Base-by-base conservation (phyloP, 2,888 invertebrate species). In the Yponomeuta plumbellus region DNA sequence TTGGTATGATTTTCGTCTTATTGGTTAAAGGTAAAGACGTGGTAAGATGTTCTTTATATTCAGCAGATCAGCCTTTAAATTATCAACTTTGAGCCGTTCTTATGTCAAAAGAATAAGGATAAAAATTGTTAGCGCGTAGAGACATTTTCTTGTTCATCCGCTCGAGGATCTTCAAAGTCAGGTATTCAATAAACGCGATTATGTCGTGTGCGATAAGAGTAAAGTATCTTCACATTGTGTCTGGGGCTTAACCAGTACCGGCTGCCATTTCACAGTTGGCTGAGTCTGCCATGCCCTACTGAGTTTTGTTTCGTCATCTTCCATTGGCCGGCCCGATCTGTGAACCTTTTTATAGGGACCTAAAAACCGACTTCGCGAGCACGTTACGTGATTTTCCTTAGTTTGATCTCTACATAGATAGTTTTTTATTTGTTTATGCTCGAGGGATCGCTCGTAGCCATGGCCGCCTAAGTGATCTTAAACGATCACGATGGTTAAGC, bases 201-300 rank as follows among this genome's bases (percentile, higher is more conserved):
- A 52, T 52, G 17, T 52, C 17, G 17, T 52, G 44, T 17, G 17
- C 4, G 5, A 52, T 52, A 52, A 17, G 44, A 17, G 44, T 52
- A 34, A 17, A 17, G 17, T 17, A 52, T 11, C 44, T 52, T 52
- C 17, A 5, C 17, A 2, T 52, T 17, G 17, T 52, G 44, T 52
- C 17, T 5, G 57, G 61, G 72, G 72, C 75, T 73, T 74, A 76
- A 75, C 74, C 73, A 69, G 68, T 68, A 68, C 69, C 69, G 68
- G 67, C 17, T 17, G 13, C 72, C 74, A 82, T 83, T 86, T 85
- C 82, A 85, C 86, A 86, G 82, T 77, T 82, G 83, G 80, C 75
- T 73, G 79, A 76, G 73, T 71, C 75, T 78, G 83, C 77, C 74
- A 80, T 81, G 83, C 76, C 78, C 80, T 80, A 79, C 78, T 82